Evolutionary conservation across 1,140 invertebrate genomes (phyloP).

Genomic region (Pseudomyrmex pallidus): DNA sequence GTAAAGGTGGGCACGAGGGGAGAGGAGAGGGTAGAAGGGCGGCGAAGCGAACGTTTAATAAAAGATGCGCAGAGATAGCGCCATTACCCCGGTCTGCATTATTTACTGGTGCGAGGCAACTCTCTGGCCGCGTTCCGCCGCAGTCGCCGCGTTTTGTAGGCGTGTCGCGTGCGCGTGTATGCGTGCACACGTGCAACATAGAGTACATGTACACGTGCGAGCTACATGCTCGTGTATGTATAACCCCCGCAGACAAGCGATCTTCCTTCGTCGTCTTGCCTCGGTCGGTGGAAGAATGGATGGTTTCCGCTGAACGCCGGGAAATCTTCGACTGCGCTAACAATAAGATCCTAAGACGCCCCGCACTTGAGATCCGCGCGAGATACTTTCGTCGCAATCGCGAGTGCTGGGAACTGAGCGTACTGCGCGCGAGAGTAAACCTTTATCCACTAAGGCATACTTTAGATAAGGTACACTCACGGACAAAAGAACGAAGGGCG

Average conservation of each 20-base stretch:
- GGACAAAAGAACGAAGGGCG: conserved; percentile 38
- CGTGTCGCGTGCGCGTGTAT: conserved; percentile 74
- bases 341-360: conserved; percentile 23
- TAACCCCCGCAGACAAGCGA: conserved; percentile 6
- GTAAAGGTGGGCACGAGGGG: conserved; percentile 11
- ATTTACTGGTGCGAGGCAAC: conserved; percentile 84
- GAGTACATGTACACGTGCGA: not conserved
- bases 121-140: conserved; percentile 83
- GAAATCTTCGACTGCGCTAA: conserved; percentile 17
- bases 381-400: conserved; percentile 40
- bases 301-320: not conserved
- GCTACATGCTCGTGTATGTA: not conserved
- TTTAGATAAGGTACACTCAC: conserved; percentile 49
- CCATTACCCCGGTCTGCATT: conserved; percentile 85
- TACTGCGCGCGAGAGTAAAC: conserved; percentile 44
- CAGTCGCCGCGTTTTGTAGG: conserved; percentile 81
- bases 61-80: conserved; percentile 86
- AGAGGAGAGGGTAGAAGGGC: conserved; percentile 30
- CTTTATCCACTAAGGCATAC: conserved; percentile 51
- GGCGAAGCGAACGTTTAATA: conserved; percentile 84
- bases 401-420: conserved; percentile 38
- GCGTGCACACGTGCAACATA: not conserved
- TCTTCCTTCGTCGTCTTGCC: not conserved
- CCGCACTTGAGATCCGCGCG: conserved; percentile 27
- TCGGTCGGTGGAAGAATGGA: not conserved